These are phyloP conservation scores for Clavelina lepadiformis DNA, from an alignment of 23 tunicate species.

Conservation along the genomic window DNA sequence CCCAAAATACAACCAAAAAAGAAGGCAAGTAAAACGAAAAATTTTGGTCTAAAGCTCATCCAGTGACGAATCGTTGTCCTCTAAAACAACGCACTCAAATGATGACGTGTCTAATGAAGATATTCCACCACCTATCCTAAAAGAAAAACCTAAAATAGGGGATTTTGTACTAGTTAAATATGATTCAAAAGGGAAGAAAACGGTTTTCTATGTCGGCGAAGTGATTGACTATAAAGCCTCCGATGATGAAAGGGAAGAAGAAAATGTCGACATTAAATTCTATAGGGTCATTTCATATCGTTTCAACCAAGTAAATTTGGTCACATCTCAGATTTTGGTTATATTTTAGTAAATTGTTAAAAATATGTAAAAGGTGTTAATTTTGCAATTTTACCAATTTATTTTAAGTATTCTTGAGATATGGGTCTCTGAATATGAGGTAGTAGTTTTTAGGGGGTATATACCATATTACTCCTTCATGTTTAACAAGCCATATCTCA, in stretches of 20 bases:
- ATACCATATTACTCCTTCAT: too few relatives aligned
- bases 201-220: slow-evolving; percentile 5
- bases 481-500: too few relatives aligned
- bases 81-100: neutral
- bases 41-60: neutral
- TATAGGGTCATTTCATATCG: neutral
- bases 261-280: neutral
- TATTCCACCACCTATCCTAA: slow-evolving; percentile 3
- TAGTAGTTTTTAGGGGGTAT: too few relatives aligned
- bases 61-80: neutral
- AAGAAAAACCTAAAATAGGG: slow-evolving; percentile 1
- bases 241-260: neutral
- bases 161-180: slow-evolving; percentile 2
- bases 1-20: neutral
- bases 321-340: too few relatives aligned
- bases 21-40: too few relatives aligned
- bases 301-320: too few relatives aligned
- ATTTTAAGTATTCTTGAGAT: too few relatives aligned
- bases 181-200: slow-evolving; percentile 4
- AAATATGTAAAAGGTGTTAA: too few relatives aligned
- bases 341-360: too few relatives aligned
- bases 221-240: slow-evolving; percentile 3
- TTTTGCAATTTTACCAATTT: too few relatives aligned
- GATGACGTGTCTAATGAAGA: slow-evolving; percentile 1
- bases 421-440: too few relatives aligned